Percentiles rank a stretch among this genome's conserved stretches.
Evolutionary conservation across 2,113 vertebrate species (phyloP).

Genomic region (Romanogobio albipinnatus): DNA sequence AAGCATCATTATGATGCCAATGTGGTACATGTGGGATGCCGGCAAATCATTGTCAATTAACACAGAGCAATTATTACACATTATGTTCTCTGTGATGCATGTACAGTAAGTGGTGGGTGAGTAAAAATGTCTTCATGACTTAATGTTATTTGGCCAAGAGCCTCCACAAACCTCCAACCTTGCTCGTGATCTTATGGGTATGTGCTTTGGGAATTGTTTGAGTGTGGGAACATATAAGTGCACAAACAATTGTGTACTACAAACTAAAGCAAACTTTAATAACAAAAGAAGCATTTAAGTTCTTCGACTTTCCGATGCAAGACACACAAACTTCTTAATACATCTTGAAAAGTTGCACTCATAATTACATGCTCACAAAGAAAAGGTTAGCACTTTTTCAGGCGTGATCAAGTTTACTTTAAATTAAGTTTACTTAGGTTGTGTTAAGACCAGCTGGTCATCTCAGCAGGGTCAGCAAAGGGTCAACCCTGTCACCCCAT

Average conservation of each 20-base stretch:
- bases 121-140: slow-evolving; percentile 1
- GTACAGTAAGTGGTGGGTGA: slow-evolving; percentile 14
- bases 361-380: not conserved
- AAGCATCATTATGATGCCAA: slow-evolving; percentile 4
- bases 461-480: slow-evolving; percentile 30
- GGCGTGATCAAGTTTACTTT: slow-evolving; percentile 38
- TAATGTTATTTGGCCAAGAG: slow-evolving; percentile 10
- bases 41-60: slow-evolving; percentile 13
- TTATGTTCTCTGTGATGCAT: slow-evolving; percentile 8
- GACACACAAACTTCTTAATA: not conserved
- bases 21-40: slow-evolving; percentile 10
- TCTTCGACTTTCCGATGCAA: not conserved
- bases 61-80: slow-evolving; percentile 10
- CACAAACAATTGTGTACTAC: not conserved
- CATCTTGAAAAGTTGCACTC: not conserved
- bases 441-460: slow-evolving; percentile 42
- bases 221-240: not conserved
- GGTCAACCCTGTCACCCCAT: slow-evolving; percentile 12
- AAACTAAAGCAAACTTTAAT: not conserved
- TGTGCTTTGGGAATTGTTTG: not conserved
- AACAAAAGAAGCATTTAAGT: not conserved
- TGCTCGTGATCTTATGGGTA: not conserved
- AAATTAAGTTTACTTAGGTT: slow-evolving; percentile 35
- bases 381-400: slow-evolving; percentile 42
- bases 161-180: not conserved